Evolutionary conservation across 2,113 vertebrate species (phyloP), one percentile per base, ranked within the genome.

Genomic region (Xiphophorus hellerii): DNA sequence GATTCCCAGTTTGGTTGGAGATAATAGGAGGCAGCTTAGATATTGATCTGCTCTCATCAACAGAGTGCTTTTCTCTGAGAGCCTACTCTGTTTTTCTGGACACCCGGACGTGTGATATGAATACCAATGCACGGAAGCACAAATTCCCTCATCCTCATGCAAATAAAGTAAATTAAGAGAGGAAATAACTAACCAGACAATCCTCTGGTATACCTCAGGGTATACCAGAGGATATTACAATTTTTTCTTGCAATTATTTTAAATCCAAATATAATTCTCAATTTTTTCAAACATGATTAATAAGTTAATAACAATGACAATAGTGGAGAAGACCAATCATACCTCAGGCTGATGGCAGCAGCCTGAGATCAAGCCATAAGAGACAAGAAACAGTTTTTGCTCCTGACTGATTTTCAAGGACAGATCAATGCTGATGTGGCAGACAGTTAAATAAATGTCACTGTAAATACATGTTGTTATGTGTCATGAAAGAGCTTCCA

Each of bases 41-140:
- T 89, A 93, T 93, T 82, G 93, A 93, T 91, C 87, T 84, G 65
- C 74, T 81, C 88, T 89, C 80, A 84, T 91, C 87, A 88, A 85
- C 74, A 14, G 72, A 88, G 76, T 87, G 79, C 82, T 89, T 87
- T 89, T 84, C 87, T 88, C 82, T 66, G 58, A 70, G 74, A 83
- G 81, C 64, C 67, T 60, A n/a, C 71, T 73, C 66, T 61, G 51
- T 84, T 76, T 58, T 72, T 82, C 73, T 72, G 82, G 86, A 88
- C 82, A 75, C 60, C 44, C 62, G 31, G 54, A 78, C 60, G 70
- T 81, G 80, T 79, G 87, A 68, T 68, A 37, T 74, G 85, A 90
- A 92, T 89, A 89, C 76, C 68, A 87, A 87, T 75, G 74, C 70
- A 31, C 48, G 31, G 11, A 15, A 71, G 62, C 51, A 83, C 58